Evolutionary conservation across 2,888 invertebrate genomes (phyloP).

Genomic region (Mesorhabditis spiculigera): DNA sequence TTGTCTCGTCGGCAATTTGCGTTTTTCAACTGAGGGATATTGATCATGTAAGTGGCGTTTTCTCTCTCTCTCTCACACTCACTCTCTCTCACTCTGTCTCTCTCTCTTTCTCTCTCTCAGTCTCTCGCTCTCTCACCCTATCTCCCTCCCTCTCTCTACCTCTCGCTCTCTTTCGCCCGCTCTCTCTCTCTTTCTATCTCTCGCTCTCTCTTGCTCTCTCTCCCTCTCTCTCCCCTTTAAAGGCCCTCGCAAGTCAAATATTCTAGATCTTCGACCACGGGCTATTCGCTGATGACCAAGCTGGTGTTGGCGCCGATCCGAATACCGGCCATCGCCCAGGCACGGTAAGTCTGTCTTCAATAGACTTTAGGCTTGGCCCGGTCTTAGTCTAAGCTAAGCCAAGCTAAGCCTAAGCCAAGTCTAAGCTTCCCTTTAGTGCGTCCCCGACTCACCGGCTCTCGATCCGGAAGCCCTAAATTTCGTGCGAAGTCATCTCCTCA

Average conservation of each 20-base stretch:
- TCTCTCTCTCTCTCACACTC: background rate
- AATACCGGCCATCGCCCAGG: conserved; percentile 91
- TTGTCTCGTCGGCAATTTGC: conserved; percentile 96
- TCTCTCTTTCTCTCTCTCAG: too few species aligned
- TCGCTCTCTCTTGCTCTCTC: too few species aligned
- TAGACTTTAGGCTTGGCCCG: too few species aligned
- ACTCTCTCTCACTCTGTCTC: too few species aligned
- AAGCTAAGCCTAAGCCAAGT: too few species aligned
- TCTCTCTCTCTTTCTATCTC: too few species aligned
- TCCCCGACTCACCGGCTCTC: conserved; percentile 84
- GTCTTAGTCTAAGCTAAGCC: too few species aligned
- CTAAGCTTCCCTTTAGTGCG: conserved; percentile 69
- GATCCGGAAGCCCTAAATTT: conserved; percentile 90
- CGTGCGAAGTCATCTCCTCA: conserved; percentile 90
- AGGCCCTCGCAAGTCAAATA: background rate
- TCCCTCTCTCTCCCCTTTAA: too few species aligned
- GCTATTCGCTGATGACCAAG: conserved; percentile 95
- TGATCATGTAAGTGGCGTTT: conserved; percentile 71
- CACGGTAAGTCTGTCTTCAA: conserved; percentile 27
- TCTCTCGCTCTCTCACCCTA: too few species aligned
- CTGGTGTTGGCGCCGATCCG: conserved; percentile 79
- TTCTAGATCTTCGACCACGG: conserved; percentile 72
- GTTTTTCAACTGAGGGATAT: conserved; percentile 86
- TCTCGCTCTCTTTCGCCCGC: too few species aligned
- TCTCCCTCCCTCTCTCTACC: too few species aligned